Conservation (phyloP, 2,113 vertebrate genomes). For the Pteronura brasiliensis region DNA sequence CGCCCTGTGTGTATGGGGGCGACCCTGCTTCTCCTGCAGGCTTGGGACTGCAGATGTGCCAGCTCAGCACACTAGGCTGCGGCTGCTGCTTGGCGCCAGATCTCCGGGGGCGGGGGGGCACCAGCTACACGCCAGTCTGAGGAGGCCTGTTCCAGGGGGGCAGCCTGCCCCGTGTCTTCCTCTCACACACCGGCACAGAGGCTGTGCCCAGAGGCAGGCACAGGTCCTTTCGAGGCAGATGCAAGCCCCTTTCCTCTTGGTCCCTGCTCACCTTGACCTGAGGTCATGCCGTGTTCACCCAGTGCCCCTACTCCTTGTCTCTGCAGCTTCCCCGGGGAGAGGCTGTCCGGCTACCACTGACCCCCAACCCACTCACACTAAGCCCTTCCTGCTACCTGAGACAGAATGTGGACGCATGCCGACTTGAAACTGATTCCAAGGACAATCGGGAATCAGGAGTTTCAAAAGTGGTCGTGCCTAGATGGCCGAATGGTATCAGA, state of each 20-base stretch:
- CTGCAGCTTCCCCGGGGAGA: background rate
- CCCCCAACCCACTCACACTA: no score
- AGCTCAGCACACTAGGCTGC: background rate
- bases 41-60: background rate
- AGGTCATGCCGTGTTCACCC: background rate
- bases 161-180: background rate
- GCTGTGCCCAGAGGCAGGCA: background rate
- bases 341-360: background rate
- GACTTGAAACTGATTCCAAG: background rate
- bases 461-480: background rate
- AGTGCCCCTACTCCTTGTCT: background rate
- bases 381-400: background rate
- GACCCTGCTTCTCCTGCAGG: background rate
- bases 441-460: background rate
- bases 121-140: background rate
- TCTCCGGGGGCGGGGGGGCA: background rate
- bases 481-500: background rate
- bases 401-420: background rate
- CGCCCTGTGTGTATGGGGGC: no score
- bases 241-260: background rate
- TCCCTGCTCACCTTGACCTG: background rate
- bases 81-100: background rate
- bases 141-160: no score
- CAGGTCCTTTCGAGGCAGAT: background rate
- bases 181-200: background rate